phyloP scores from a whole-genome alignment of 2,888 invertebrate species.

The Anagyrus pseudococci region DNA sequence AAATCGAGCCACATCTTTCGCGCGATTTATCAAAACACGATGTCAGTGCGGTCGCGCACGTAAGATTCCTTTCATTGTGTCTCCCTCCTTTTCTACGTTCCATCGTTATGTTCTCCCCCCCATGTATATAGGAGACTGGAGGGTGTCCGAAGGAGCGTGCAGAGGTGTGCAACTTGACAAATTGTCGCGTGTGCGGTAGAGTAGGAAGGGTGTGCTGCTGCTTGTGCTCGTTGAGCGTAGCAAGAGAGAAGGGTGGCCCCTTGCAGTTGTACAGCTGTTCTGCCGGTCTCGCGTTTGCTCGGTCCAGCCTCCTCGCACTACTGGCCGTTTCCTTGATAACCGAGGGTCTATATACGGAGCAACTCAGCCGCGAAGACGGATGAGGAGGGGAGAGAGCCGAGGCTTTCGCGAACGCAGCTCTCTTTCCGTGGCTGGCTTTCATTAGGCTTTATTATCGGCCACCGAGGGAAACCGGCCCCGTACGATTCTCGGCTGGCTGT shows the following conservation, averaged over 20 bases:
- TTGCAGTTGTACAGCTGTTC: slow-evolving; percentile 22
- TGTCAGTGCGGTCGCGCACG: slow-evolving; percentile 7
- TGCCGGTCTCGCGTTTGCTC: no score
- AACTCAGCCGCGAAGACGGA: no score
- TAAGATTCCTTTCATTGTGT: slow-evolving; percentile 6
- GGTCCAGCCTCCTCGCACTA: no score
- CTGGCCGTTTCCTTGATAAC: no score
- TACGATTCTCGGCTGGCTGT: no score
- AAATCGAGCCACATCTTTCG: background rate
- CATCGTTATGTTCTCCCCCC: background rate
- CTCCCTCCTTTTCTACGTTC: background rate
- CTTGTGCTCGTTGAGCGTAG: background rate
- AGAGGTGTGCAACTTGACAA: slow-evolving; percentile 28
- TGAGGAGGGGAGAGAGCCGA: no score
- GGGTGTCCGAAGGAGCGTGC: background rate
- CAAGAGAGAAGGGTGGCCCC: background rate
- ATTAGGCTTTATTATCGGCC: no score
- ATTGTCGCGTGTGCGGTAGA: slow-evolving; percentile 20
- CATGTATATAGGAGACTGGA: background rate
- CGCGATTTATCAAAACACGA: slow-evolving; percentile 28
- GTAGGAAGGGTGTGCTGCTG: slow-evolving; percentile 1
- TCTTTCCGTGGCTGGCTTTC: no score
- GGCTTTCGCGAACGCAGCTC: no score
- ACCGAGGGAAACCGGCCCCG: no score
- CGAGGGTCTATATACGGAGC: no score